These are phyloP conservation scores for Bubo blakistoni DNA, from an alignment of 2,113 vertebrate species.

Conservation along the genomic window DNA sequence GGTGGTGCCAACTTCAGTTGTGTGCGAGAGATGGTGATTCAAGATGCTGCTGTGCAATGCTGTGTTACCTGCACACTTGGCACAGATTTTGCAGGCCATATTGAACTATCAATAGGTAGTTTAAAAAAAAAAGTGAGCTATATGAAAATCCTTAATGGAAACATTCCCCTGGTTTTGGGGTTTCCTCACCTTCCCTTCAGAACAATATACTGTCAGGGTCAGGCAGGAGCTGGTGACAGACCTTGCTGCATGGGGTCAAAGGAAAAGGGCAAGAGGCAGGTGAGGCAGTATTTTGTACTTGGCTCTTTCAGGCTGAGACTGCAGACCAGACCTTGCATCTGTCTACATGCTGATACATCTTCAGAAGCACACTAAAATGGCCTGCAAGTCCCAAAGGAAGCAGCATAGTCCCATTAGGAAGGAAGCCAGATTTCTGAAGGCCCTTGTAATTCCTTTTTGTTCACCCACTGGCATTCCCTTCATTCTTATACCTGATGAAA, in stretches of 20 bases:
- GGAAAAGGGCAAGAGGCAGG: background rate
- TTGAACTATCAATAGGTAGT: background rate
- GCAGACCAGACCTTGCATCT: background rate
- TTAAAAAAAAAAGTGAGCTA: background rate
- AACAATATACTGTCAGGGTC: background rate
- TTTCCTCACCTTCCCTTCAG: background rate
- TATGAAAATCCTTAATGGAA: background rate
- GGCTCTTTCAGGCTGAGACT: background rate
- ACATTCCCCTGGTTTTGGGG: background rate
- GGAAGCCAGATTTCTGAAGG: background rate
- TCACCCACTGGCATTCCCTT: fast-evolving
- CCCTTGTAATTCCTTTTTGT: background rate
- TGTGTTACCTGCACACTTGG: background rate
- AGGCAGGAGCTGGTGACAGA: background rate
- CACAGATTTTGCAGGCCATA: background rate
- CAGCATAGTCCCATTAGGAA: background rate
- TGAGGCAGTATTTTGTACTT: background rate
- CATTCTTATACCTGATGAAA: background rate
- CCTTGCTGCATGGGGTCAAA: background rate
- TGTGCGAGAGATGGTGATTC: background rate
- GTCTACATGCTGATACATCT: background rate
- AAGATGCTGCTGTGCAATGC: background rate
- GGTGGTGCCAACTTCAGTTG: background rate
- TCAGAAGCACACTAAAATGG: background rate
- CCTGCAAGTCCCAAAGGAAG: background rate